Base-by-base conservation (phyloP, 2,888 invertebrate species). In the Dorcus parallelipipedus region DNA sequence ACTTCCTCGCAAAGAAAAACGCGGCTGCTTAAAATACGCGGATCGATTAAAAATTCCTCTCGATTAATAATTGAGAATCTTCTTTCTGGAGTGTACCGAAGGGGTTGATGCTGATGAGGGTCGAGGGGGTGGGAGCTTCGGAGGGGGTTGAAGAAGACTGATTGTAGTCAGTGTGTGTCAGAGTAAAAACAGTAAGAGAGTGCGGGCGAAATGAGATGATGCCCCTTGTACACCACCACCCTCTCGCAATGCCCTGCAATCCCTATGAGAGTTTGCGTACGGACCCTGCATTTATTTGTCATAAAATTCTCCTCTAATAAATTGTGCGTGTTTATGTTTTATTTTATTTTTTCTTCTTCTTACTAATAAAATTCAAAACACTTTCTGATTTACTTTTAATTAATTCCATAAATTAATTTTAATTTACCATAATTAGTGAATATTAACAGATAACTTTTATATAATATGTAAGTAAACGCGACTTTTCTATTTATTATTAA, bases 151-250 rank as follows among this genome's bases (percentile, higher is more conserved):
- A 73, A 72, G 75, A 75, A 73, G 75, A 74, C 76, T 76, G 78
- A 77, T 77, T 76, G 77, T 76, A 76, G 74, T 76, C 74, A 74
- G 76, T 76, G 73, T 77, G 75, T 78, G 76, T 77, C 71, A 72
- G 76, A 73, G 76, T 74, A 76, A 76, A 76, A 76, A 76, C 75
- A 76, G 72, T 76, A 77, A 83, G 84, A 83, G 84, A 84, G 84
- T 82, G 82, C 83, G 83, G 83, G 83, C 83, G 83, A 83, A 83
- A 83, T 83, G 83, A 82, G 83, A 83, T 83, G 84, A 84, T 82
- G 81, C 82, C 81, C 79, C 77, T 72, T 77, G 76, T 75, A 71
- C 72, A 64, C 70, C 69, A 62, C 61, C 62, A 54, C 62, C 62
- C 60, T 63, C 53, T 58, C 67, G 58, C 63, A 60, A 60, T 60